These are phyloP conservation scores for Druceiella hillmani DNA, from an alignment of 2,888 invertebrate genomes.

Conservation along the genomic window DNA sequence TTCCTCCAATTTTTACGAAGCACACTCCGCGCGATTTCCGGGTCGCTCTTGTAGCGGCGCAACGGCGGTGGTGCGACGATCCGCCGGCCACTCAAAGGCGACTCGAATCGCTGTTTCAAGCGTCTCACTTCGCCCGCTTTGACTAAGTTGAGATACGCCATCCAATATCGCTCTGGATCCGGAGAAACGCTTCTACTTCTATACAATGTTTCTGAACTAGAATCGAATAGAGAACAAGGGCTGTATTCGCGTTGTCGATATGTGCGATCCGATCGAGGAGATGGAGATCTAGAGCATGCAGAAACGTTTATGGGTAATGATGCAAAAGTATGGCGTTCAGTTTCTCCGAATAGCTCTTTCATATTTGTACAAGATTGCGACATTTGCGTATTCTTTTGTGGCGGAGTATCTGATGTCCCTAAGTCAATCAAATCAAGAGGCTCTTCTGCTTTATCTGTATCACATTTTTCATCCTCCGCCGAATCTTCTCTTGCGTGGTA, in stretches of 20 bases:
- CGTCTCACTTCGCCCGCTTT: constrained; percentile 74
- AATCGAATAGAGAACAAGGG: constrained; percentile 49
- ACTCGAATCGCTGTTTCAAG: constrained; percentile 74
- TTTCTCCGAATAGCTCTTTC: constrained; percentile 79
- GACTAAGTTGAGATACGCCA: constrained; percentile 63
- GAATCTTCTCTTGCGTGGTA: constrained; percentile 52
- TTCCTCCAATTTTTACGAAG: constrained; percentile 47
- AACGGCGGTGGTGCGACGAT: constrained; percentile 33
- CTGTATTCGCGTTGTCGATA: constrained; percentile 25
- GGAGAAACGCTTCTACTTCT: constrained; percentile 70
- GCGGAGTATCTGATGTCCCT: constrained; percentile 28
- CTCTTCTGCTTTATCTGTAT: constrained; percentile 28
- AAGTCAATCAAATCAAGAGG: constrained; percentile 25
- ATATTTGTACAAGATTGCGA: constrained; percentile 70
- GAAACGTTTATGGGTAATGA: constrained; percentile 44
- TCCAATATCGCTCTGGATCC: constrained; percentile 64
- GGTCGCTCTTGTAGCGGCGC: constrained; percentile 71
- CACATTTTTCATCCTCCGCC: constrained; percentile 40
- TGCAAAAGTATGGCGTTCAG: constrained; percentile 53
- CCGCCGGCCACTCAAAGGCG: constrained; percentile 46
- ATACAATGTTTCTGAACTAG: constrained; percentile 61
- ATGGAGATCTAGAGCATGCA: constrained; percentile 40
- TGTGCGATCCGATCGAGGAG: constrained; percentile 50
- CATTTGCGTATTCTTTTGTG: constrained; percentile 35
- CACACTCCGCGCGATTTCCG: constrained; percentile 61